Evolutionary conservation across 2,888 invertebrate species (phyloP), one percentile per base, ranked within the genome.

Genomic region (Saturnia pavonia): DNA sequence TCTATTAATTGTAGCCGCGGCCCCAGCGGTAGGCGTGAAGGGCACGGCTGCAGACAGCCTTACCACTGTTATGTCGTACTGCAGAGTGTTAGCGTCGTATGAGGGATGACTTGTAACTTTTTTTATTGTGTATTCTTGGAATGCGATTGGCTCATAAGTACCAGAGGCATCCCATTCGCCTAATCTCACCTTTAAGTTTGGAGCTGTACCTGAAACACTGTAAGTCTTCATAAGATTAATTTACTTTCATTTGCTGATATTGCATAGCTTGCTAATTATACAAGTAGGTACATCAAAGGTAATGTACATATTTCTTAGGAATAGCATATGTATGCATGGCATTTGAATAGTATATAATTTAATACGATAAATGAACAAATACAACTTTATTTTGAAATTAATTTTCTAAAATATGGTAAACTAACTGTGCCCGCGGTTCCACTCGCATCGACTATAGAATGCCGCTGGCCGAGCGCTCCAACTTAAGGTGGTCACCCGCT

Each of bases 41-140:
- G 94, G 94, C 25, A 96, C 95, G 0, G 95, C 82, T 0, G 92
- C 81, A 76, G 95, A 90, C n/a, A 99, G 88, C 72, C 96, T 94
- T 43, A 99, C 85, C 0, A 99, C 94, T 1, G 98, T 98, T 51
- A 99, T 94, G 85, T 98, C 97, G 83, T 97, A 97, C 76, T 96
- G 96, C 66, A 98, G 92, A 74, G 97, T 97, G 71, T 92, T 94
- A 0, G 95, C 88, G 82, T 96, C 96, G 86, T 95, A 98, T 22
- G 95, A 94, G 0, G 97, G 95, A 78, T 95, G 95, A 11, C 95
- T 90, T 75, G 94, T 95, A 57, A 97, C 95, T 77, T 90, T 94
- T 8, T 89, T 82, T 0, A 96, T 90, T 8, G 85, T 88, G 74
- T 95, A 94, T 82, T 97, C 96, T 78, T 96, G 94, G 73, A 95